Conservation (phyloP, 2,113 vertebrate genomes). For the Pungitius pungitius region DNA sequence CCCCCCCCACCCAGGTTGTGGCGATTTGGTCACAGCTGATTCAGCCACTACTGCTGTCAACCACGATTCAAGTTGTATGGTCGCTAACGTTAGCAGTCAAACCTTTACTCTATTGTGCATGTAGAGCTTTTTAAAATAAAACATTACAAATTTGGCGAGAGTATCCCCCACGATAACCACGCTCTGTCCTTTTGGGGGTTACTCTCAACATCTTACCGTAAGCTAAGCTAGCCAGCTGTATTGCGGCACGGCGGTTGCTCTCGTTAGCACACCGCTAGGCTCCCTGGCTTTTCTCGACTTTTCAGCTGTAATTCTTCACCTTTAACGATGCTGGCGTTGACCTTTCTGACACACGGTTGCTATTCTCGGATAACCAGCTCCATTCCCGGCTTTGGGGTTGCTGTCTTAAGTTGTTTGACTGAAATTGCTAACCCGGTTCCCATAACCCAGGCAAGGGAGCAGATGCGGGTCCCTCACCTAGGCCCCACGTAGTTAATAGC, state of each 20-base stretch:
- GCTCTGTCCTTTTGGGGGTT: neutral
- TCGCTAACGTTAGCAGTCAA: neutral
- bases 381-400: neutral
- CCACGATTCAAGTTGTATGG: constrained; percentile 1
- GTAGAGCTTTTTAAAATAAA: no score
- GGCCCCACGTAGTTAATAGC: constrained; percentile 55
- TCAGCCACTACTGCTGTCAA: constrained; percentile 54
- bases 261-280: constrained; percentile 27
- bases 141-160: no score
- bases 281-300: constrained; percentile 3
- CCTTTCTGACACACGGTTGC: neutral
- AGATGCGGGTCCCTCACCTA: constrained; percentile 54
- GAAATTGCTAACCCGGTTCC: neutral
- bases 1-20: neutral
- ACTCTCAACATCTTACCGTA: constrained; percentile 30
- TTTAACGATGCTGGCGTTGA: neutral
- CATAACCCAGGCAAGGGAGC: neutral
- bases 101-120: neutral
- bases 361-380: fast-evolving
- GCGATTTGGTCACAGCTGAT: constrained; percentile 64
- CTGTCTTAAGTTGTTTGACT: neutral
- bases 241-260: constrained; percentile 45
- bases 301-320: neutral
- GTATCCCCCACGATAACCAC: neutral
- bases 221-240: constrained; percentile 24